Conservation (phyloP, 2,888 invertebrate genomes). For the Pterostichus madidus region DNA sequence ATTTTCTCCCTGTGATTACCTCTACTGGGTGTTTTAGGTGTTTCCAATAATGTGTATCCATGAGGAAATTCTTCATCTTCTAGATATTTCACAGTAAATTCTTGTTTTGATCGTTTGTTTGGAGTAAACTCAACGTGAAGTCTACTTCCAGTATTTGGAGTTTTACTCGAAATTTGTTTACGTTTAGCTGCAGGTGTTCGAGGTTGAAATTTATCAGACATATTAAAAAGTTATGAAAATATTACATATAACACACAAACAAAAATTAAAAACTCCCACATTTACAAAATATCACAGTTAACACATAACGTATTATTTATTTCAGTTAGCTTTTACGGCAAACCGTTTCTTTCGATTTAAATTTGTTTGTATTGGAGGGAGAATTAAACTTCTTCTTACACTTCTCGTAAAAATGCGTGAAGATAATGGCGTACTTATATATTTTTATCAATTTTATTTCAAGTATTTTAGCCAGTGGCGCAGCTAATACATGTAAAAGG, state of each 20-base stretch:
- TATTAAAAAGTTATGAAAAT: slow-evolving; percentile 11
- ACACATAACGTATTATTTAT: slow-evolving; percentile 1
- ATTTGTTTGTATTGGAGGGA: slow-evolving; percentile 29
- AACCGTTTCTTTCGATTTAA: slow-evolving; percentile 31
- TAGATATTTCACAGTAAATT: slow-evolving; percentile 36
- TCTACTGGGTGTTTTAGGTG: background rate
- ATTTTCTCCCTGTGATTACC: background rate
- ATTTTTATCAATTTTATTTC: too few relatives aligned
- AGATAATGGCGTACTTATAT: background rate
- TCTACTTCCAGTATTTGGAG: slow-evolving; percentile 3
- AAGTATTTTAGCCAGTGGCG: too few relatives aligned
- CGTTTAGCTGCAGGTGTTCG: slow-evolving; percentile 25
- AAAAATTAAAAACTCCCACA: slow-evolving; percentile 24
- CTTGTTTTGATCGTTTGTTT: slow-evolving; percentile 49
- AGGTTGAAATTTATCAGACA: slow-evolving; percentile 15
- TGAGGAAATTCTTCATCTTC: slow-evolving; percentile 58
- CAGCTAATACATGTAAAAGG: too few relatives aligned
- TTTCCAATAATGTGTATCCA: slow-evolving; percentile 15
- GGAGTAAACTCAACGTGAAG: slow-evolving; percentile 30
- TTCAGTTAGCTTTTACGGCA: background rate
- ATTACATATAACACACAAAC: slow-evolving; percentile 11
- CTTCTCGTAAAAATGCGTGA: background rate
- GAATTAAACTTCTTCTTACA: background rate
- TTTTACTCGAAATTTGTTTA: slow-evolving; percentile 21
- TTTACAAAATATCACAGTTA: slow-evolving; percentile 9